Evolutionary conservation across 2,797 vertebrate genomes (phyloP), one percentile per base, ranked within the genome.

Genomic region (Sebastes umbrosus): DNA sequence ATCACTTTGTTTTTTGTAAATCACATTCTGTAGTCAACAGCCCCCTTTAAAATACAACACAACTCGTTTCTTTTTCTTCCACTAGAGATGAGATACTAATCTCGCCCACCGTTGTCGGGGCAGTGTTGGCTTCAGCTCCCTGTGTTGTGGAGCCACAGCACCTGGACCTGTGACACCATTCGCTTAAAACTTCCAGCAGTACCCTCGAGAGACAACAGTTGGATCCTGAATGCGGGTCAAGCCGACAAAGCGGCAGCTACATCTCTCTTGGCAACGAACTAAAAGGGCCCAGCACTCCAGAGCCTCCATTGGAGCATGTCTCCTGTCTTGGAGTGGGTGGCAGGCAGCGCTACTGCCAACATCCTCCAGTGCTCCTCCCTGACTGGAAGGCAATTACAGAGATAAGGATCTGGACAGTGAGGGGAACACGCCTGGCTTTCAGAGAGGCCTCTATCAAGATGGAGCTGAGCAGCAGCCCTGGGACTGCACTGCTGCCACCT

Each of bases 391-490:
- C 91, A 93, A 93, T 94, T 95, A 93, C 85, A 69, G 31, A 84
- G 94, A 95, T 95, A 94, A 79, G 65, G 77, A 94, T 93, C 92
- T 62, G 91, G 83, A 89, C 88, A 91, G 91, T 87, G 89, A 86
- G 75, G 82, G 84, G 80, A 92, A 84, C 90, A 88, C 62, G 86
- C 86, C 88, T 88, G 87, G 72, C 87, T 90, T 92, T 90, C 84
- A 84, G 62, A 84, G 83, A 72, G 79, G 69, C 84, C 67, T 70
- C 79, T 88, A 91, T 91, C 88, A 90, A 90, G 93, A 88, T 92
- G 75, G 84, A 90, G 79, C 70, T 1, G 69, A 88, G 82, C 76
- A 74, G 90, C 69, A 65, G 84, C 80, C 27, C 32, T 67, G 79
- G 84, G 81, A 78, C 82, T 55, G 65, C 27, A 60, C 63, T 3